Evolutionary conservation across 2,113 vertebrate species (phyloP).

Genomic region (human (Homo sapiens)): DNA sequence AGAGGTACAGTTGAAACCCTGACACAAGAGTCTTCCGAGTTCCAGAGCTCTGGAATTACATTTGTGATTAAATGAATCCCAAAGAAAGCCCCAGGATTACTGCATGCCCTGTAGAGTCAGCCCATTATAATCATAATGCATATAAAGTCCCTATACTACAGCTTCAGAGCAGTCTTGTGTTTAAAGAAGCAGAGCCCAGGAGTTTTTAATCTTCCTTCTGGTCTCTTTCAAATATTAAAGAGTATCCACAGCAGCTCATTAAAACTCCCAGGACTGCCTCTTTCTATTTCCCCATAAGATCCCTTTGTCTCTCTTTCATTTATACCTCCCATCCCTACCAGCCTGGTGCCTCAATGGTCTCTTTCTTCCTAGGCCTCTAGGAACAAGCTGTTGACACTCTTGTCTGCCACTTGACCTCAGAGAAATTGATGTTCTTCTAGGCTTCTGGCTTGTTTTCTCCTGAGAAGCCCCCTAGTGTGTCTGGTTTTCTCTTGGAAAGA

Average conservation of each 20-base stretch:
- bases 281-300: background rate
- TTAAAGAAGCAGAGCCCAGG: slow-evolving; percentile 37
- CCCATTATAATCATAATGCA: background rate
- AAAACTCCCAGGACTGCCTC: background rate
- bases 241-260: background rate
- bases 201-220: slow-evolving; percentile 39
- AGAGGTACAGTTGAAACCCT: background rate
- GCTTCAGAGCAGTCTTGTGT: background rate
- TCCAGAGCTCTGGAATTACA: background rate
- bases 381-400: background rate
- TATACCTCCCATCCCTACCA: background rate
- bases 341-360: background rate
- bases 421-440: background rate
- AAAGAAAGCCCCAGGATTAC: background rate
- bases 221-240: slow-evolving; percentile 40
- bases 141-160: background rate
- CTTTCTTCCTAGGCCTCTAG: background rate
- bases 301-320: background rate
- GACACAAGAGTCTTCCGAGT: background rate
- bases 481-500: background rate
- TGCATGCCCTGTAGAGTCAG: background rate
- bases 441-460: background rate
- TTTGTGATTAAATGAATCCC: background rate
- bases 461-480: background rate
- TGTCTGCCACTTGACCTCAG: background rate